Evolutionary conservation across 2,888 invertebrate genomes (phyloP).

Genomic region (Drosophila infuscata): DNA sequence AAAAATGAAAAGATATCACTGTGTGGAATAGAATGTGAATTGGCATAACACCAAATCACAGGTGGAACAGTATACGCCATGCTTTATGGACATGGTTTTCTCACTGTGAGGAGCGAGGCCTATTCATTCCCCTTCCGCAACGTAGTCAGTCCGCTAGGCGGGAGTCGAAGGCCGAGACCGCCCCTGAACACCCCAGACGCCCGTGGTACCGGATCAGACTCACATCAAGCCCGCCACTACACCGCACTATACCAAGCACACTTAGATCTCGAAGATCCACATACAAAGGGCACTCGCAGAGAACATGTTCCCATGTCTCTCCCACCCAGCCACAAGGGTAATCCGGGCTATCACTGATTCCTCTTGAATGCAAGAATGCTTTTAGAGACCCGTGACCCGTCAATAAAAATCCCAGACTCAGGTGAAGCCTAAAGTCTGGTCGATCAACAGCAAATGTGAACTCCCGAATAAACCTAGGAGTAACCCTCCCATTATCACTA

Average conservation of each 20-base stretch:
- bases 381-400: constrained; percentile 17
- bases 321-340: constrained; percentile 9
- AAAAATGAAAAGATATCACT: not conserved
- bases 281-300: constrained; percentile 20
- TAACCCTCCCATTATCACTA: constrained; percentile 9
- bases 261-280: constrained; percentile 4
- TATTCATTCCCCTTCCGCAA: constrained; percentile 13
- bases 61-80: constrained; percentile 15
- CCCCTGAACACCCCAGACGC: not conserved
- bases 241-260: constrained; percentile 1
- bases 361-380: constrained; percentile 13
- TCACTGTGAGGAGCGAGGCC: constrained; percentile 5
- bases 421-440: constrained; percentile 14
- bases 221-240: constrained; percentile 5
- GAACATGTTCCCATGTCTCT: constrained; percentile 21
- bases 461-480: constrained; percentile 1
- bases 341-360: not conserved
- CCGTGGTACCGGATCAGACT: constrained; percentile 15
- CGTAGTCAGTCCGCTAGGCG: constrained; percentile 1
- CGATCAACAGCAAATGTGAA: constrained; percentile 2
- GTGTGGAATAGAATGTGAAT: constrained; percentile 1
- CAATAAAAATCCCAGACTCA: constrained; percentile 7
- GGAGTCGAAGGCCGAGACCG: not conserved
- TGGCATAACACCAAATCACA: not conserved
- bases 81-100: constrained; percentile 11